Evolutionary conservation across 2,888 invertebrate species (phyloP), one percentile per base, ranked within the genome.

Genomic region (Xestobium rufovillosum): DNA sequence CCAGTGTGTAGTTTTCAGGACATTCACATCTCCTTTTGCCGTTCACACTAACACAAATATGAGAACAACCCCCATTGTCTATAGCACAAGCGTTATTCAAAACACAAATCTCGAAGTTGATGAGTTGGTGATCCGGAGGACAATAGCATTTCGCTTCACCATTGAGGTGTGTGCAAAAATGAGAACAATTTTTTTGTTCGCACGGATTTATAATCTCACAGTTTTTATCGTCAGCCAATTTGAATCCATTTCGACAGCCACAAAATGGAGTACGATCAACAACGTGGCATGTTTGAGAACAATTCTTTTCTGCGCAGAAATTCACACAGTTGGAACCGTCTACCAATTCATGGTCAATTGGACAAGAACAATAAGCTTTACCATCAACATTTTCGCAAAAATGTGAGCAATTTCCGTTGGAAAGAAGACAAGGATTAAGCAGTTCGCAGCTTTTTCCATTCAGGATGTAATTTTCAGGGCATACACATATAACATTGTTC

Each of bases 401-500:
- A 43, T 72, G 69, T 1, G 71, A 70, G 54, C 78, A 79, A n/a
- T 73, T 73, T 1, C 74, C 75, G 43, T 76, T 75, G 29, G 66
- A 53, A 6, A 49, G 52, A 42, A 53, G 57, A 31, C 63, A 63
- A 3, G 51, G 49, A 42, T 59, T 50, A 3, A 43, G 38, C 37
- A 46, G 42, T 1, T 51, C 42, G 46, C 71, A 73, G 1, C 55
- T 53, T 13, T 38, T 38, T 32, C 52, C 47, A 13, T 46, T 32
- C 6, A 57, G 34, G 33, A 52, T 42, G 34, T 59, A 67, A 2
- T 64, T 67, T 4, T 36, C 43, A 1, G 69, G 69, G 48, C 76
- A 76, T 4, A 55, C 53, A 41, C 76, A 76, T 14, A 56, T 51
- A 16, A 62, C 62, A 3, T 40, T 36, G 6, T 45, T 52, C 3